Percentiles rank a stretch among this genome's conserved stretches.
phyloP scores from a whole-genome alignment of 2,888 invertebrate genomes.

The Julus scanicus region DNA sequence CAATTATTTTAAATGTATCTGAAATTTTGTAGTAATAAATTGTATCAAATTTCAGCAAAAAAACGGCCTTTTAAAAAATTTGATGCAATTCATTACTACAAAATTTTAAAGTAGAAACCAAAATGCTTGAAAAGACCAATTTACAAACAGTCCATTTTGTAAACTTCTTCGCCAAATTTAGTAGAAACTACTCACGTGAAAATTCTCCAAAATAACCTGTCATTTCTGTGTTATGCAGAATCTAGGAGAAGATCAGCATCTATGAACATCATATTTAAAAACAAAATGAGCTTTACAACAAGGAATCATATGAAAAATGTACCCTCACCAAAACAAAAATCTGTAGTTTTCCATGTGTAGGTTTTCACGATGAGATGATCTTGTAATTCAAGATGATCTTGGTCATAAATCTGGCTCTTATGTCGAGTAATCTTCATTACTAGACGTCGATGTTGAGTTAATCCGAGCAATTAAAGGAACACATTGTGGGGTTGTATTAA shows the following conservation, averaged over 20 bases:
- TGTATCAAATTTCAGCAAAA: too few species aligned
- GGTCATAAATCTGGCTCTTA: background rate
- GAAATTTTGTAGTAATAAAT: too few species aligned
- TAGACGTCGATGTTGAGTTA: constrained; percentile 5
- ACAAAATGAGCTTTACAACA: background rate
- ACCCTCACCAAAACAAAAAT: background rate
- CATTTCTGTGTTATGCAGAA: background rate
- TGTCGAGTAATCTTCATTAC: background rate
- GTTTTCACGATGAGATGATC: background rate
- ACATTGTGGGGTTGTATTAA: constrained; percentile 21
- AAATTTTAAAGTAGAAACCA: too few species aligned
- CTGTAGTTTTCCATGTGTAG: background rate
- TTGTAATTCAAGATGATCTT: background rate
- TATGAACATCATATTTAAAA: background rate
- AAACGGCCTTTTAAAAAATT: too few species aligned
- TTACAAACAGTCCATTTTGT: too few species aligned
- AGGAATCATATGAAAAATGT: background rate
- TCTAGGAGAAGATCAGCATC: background rate
- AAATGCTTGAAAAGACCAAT: too few species aligned
- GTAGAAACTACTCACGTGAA: too few species aligned
- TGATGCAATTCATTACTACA: too few species aligned
- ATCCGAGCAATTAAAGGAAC: constrained; percentile 36
- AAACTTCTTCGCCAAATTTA: too few species aligned
- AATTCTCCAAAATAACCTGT: too few species aligned
- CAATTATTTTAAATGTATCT: too few species aligned